Percentiles rank a stretch among this genome's conserved stretches.
Conservation (phyloP, 2,113 vertebrate species). For the Polypterus bichir region DNA sequence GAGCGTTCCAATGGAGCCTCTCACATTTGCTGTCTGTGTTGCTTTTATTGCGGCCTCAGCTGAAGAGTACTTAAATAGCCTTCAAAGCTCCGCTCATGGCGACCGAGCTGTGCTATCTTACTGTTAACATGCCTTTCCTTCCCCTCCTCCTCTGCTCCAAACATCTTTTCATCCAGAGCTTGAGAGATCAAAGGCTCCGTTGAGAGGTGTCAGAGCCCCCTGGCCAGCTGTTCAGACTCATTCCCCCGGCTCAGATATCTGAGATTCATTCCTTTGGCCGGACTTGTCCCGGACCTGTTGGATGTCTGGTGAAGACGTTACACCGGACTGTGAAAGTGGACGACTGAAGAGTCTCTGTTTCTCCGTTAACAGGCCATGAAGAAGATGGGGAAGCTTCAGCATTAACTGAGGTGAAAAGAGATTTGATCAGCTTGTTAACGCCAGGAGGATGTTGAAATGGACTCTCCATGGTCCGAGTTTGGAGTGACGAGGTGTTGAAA, state of each 20-base stretch:
- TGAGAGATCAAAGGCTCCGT: slow-evolving; percentile 24
- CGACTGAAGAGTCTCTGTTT: too few species aligned
- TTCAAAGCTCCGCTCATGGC: too few species aligned
- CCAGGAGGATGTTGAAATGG: not conserved
- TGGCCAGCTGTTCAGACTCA: slow-evolving; percentile 42
- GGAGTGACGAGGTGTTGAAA: not conserved
- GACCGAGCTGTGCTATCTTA: too few species aligned
- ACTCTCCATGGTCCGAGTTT: not conserved
- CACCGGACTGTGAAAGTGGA: slow-evolving; percentile 20
- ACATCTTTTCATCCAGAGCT: too few species aligned
- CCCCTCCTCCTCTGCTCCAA: too few species aligned
- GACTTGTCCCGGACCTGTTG: slow-evolving; percentile 16
- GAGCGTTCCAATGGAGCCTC: too few species aligned
- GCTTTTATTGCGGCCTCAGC: too few species aligned
- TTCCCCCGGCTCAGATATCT: slow-evolving; percentile 34
- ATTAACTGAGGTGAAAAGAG: not conserved
- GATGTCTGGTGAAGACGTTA: slow-evolving; percentile 26
- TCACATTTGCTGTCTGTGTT: too few species aligned
- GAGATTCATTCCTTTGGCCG: slow-evolving; percentile 25
- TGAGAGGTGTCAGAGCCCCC: slow-evolving; percentile 24
- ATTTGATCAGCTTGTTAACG: not conserved
- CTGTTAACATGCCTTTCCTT: too few species aligned
- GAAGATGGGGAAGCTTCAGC: too few species aligned
- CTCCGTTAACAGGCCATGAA: too few species aligned
- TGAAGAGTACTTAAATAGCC: too few species aligned